Evolutionary conservation across 2,113 vertebrate species (phyloP).

Genomic region (Rhipidura dahli): DNA sequence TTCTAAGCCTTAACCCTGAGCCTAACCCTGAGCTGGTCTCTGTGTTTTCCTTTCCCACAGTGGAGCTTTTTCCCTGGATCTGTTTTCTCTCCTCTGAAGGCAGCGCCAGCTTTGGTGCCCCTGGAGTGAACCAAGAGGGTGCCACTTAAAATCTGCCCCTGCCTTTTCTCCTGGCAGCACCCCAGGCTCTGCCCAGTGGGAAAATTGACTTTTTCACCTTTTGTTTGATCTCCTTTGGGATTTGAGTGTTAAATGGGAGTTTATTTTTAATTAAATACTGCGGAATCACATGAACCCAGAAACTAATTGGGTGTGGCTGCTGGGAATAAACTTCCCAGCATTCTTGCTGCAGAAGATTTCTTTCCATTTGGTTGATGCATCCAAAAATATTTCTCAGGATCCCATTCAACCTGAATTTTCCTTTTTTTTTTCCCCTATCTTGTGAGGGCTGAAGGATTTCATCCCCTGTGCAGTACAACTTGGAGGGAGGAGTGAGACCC

Average conservation of each 20-base stretch:
- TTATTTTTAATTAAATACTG: background rate
- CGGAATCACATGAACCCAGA: background rate
- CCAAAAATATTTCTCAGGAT: background rate
- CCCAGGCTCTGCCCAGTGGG: background rate
- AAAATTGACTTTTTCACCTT: background rate
- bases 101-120: background rate
- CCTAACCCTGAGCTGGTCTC: background rate
- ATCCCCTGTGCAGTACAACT: background rate
- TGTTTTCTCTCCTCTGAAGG: background rate
- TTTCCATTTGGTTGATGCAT: background rate
- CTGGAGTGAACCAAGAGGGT: background rate
- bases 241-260: background rate
- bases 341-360: background rate
- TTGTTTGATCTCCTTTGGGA: background rate
- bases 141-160: background rate
- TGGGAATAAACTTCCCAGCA: background rate
- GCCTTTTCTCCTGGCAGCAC: background rate
- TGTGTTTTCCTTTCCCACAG: background rate
- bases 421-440: accelerated
- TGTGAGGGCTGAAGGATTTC: background rate
- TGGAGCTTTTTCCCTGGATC: background rate
- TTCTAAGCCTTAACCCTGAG: background rate
- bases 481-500: background rate
- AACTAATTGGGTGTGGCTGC: background rate
- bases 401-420: background rate